phyloP scores from a whole-genome alignment of 1,140 invertebrate species.

The Orchesella cincta region DNA sequence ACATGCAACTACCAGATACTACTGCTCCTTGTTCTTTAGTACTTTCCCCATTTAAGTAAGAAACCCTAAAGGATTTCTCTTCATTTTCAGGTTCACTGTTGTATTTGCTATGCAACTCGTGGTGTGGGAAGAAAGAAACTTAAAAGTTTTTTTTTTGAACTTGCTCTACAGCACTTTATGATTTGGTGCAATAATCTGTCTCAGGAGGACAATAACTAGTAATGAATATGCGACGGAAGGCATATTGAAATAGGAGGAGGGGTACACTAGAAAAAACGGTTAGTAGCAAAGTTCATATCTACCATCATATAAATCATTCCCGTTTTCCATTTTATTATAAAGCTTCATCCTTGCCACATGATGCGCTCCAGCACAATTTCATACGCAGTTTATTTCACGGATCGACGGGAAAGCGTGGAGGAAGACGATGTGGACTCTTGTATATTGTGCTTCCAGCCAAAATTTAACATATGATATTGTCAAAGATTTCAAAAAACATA shows the following conservation, averaged over 20 bases:
- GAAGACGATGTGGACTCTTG: too few relatives aligned
- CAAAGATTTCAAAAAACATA: constrained; percentile 17
- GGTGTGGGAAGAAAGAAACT: background rate
- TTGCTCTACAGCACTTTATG: constrained; percentile 47
- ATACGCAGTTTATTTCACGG: constrained; percentile 3
- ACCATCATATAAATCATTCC: constrained; percentile 43
- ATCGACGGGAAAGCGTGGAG: too few relatives aligned
- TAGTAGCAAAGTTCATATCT: constrained; percentile 36
- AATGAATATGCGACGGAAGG: constrained; percentile 59
- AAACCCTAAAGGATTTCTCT: background rate
- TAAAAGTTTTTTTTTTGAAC: constrained; percentile 12
- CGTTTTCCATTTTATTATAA: constrained; percentile 18
- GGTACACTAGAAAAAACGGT: too few relatives aligned
- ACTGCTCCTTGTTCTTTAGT: too few relatives aligned
- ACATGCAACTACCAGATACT: too few relatives aligned
- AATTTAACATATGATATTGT: constrained; percentile 30
- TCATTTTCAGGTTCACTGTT: too few relatives aligned
- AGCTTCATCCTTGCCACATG: constrained; percentile 8
- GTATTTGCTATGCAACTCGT: too few relatives aligned
- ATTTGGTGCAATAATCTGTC: constrained; percentile 53
- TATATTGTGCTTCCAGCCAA: constrained; percentile 7
- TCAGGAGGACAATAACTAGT: constrained; percentile 55
- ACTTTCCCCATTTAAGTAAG: background rate
- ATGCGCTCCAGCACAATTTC: constrained; percentile 9
- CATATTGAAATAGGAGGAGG: constrained; percentile 53